phyloP scores from a whole-genome alignment of 2,888 invertebrate species.

The Notocelia uddmanniana region DNA sequence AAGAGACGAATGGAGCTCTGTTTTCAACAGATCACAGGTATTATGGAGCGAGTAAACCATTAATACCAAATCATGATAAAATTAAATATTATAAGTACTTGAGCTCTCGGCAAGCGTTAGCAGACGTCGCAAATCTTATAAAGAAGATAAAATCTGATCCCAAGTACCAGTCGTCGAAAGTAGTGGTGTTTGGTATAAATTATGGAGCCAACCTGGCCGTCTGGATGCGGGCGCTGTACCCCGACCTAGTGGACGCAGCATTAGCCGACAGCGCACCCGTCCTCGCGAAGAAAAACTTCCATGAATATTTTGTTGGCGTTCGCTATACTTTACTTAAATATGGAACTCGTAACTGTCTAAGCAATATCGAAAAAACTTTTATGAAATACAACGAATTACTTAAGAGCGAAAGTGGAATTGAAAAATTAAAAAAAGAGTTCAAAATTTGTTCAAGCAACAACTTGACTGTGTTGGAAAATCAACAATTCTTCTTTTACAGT shows the following conservation, averaged over 20 bases:
- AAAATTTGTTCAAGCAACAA: too few species aligned
- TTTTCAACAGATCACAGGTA: conserved; percentile 11
- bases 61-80: not conserved
- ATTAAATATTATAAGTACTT: conserved; percentile 4
- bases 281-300: conserved; percentile 58
- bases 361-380: too few species aligned
- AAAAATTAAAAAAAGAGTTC: too few species aligned
- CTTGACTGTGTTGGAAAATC: too few species aligned
- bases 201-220: conserved; percentile 5
- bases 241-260: conserved; percentile 3
- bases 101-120: not conserved
- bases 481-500: too few species aligned
- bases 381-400: too few species aligned
- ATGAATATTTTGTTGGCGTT: conserved; percentile 59
- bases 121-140: conserved; percentile 5
- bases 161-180: not conserved
- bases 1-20: not conserved
- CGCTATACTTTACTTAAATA: conserved; percentile 61
- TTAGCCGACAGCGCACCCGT: conserved; percentile 3
- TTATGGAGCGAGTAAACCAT: not conserved
- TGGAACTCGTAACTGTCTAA: too few species aligned
- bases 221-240: conserved; percentile 14
- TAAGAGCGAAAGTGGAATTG: too few species aligned
- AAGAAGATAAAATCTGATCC: not conserved
- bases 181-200: not conserved